phyloP scores from a whole-genome alignment of 2,888 invertebrate species.

The Folsomia candida region DNA sequence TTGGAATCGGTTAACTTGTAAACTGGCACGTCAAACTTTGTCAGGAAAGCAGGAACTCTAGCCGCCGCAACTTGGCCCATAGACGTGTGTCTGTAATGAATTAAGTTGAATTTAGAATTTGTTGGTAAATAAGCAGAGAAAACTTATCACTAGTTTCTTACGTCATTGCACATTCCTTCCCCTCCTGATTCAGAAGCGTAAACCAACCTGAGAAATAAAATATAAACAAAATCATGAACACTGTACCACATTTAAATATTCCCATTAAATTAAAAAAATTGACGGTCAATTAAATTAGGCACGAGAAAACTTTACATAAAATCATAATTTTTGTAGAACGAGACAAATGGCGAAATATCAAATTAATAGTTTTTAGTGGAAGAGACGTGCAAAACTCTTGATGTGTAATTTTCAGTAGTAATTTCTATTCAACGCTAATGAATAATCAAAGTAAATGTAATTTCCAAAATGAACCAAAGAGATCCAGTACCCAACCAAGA shows the following conservation, averaged over 20 bases:
- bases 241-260: background rate
- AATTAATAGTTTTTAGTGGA: background rate
- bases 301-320: background rate
- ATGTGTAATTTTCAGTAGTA: background rate
- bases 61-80: conserved; percentile 58
- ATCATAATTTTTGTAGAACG: background rate
- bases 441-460: background rate
- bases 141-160: too few species aligned
- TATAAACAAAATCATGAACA: conserved; percentile 3
- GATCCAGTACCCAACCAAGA: background rate
- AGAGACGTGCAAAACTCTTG: background rate
- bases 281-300: background rate
- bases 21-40: conserved; percentile 64
- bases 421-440: background rate
- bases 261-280: background rate
- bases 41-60: conserved; percentile 67
- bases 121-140: too few species aligned
- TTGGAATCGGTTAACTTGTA: conserved; percentile 56
- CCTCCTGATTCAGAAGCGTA: conserved; percentile 44
- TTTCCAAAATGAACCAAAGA: background rate
- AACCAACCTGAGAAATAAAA: conserved; percentile 45
- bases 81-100: too few species aligned
- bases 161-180: conserved; percentile 48
- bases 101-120: too few species aligned
- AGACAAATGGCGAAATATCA: background rate